These are phyloP conservation scores for Eupithecia insigniata DNA, from an alignment of 2,888 invertebrate genomes.

Conservation along the genomic window DNA sequence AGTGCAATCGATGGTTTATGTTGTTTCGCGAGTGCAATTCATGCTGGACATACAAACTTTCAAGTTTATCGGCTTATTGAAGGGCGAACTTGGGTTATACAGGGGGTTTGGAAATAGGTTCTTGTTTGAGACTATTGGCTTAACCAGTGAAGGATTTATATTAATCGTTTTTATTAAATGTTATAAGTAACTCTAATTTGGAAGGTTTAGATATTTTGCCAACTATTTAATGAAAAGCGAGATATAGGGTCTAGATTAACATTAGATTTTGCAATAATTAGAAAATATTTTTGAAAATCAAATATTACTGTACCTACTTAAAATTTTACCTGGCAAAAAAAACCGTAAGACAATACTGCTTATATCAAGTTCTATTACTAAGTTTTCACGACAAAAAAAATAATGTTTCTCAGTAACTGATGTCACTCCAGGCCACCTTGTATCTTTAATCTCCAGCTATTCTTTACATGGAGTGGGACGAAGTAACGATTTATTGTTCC, in stretches of 20 bases:
- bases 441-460: conserved; percentile 9
- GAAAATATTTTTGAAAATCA: background rate
- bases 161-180: too few relatives aligned
- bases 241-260: background rate
- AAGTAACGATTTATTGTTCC: conserved; percentile 19
- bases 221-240: background rate
- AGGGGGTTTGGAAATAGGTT: background rate
- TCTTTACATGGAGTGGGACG: conserved; percentile 7
- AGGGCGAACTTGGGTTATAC: conserved; percentile 10
- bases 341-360: background rate
- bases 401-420: background rate
- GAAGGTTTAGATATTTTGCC: background rate
- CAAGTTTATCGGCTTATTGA: conserved; percentile 23
- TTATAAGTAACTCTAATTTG: too few relatives aligned
- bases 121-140: background rate
- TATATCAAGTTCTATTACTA: background rate
- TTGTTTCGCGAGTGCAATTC: conserved; percentile 40
- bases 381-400: background rate
- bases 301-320: too few relatives aligned
- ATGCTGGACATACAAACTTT: conserved; percentile 23
- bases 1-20: conserved; percentile 59
- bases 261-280: background rate
- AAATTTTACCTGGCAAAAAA: background rate
- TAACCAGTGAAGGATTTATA: background rate
- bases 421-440: background rate